These are phyloP conservation scores for Sylvia borin DNA, from an alignment of 2,797 vertebrate species.

Conservation along the genomic window DNA sequence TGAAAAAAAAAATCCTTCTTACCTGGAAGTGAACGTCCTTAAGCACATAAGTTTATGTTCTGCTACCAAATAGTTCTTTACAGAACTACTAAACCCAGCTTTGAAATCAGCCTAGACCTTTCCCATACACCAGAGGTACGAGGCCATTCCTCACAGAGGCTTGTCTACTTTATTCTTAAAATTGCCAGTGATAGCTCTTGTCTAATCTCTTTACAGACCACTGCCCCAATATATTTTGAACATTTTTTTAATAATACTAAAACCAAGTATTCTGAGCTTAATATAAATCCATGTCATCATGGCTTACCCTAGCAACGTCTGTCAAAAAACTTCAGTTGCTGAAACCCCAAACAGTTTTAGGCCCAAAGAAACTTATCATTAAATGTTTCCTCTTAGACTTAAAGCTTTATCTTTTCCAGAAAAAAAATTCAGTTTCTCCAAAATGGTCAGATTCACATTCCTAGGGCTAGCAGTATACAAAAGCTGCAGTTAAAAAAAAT, in stretches of 20 bases:
- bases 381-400: background rate
- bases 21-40: background rate
- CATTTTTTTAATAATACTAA: background rate
- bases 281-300: background rate
- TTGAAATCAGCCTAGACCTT: background rate
- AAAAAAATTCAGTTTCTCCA: background rate
- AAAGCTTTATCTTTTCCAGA: background rate
- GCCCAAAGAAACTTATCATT: background rate
- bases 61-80: background rate
- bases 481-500: background rate
- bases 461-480: background rate
- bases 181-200: background rate
- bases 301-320: background rate
- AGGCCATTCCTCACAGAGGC: background rate
- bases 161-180: background rate
- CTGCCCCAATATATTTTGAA: background rate
- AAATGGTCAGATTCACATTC: background rate
- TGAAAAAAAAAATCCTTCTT: background rate
- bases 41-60: background rate
- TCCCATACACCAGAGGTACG: background rate
- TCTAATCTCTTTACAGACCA: background rate
- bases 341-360: background rate
- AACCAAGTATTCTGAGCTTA: background rate
- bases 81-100: background rate
- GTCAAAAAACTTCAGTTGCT: background rate